These are phyloP conservation scores for Neria commutata DNA, from an alignment of 2,888 invertebrate species.

Conservation along the genomic window DNA sequence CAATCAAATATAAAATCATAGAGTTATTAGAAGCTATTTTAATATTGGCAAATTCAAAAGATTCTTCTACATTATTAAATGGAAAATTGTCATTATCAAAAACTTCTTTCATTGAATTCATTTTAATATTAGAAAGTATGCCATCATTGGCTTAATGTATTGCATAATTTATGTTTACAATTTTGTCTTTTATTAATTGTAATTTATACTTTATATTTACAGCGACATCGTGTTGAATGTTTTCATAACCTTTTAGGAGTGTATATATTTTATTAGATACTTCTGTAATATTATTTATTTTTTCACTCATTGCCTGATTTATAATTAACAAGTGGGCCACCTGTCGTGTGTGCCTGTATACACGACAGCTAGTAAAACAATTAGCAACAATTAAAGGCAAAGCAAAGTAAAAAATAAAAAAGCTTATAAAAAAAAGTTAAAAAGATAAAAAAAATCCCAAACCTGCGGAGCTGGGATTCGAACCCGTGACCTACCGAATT, in stretches of 20 bases:
- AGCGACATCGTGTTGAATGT: not conserved
- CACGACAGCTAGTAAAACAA: no score
- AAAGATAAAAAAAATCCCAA: no score
- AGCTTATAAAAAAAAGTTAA: no score
- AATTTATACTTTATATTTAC: conserved; percentile 2
- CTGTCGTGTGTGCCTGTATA: no score
- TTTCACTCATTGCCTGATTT: not conserved
- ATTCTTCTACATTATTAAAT: not conserved
- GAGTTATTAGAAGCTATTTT: conserved; percentile 2
- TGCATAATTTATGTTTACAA: conserved; percentile 1
- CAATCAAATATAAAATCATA: conserved; percentile 1
- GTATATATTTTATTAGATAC: not conserved
- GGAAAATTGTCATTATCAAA: conserved; percentile 1
- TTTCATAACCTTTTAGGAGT: not conserved
- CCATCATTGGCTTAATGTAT: not conserved
- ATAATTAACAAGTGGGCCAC: no score
- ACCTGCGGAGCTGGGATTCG: no score
- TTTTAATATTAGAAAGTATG: not conserved
- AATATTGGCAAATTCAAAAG: not conserved
- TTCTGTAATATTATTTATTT: conserved; percentile 1
- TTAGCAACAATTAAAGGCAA: no score
- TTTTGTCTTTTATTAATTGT: not conserved
- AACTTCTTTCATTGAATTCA: not conserved
- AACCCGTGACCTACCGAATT: no score
- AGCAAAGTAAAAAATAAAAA: no score